These are phyloP conservation scores for Muricea muricata DNA, from an alignment of 92 coral and sea anemone genomes.

Conservation along the genomic window DNA sequence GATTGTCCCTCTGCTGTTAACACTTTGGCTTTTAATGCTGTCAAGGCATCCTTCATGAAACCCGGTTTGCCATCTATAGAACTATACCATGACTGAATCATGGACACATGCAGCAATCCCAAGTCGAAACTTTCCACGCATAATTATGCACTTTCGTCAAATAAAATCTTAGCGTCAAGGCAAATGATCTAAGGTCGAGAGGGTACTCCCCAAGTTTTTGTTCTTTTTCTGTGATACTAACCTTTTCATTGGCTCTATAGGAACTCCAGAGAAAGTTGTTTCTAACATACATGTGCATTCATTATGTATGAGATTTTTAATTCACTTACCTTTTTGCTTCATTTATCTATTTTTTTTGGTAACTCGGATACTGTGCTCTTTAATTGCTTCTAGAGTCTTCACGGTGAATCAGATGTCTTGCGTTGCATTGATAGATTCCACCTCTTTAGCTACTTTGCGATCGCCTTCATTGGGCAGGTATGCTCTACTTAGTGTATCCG, in stretches of 20 bases:
- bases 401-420: too few species aligned
- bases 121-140: slow-evolving; percentile 1
- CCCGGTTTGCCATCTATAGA: not conserved
- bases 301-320: slow-evolving; percentile 34
- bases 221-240: slow-evolving; percentile 31
- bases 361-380: not conserved
- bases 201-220: slow-evolving; percentile 39
- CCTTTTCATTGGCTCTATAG: slow-evolving; percentile 38
- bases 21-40: slow-evolving; percentile 31
- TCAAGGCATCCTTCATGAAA: slow-evolving; percentile 6
- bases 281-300: slow-evolving; percentile 28
- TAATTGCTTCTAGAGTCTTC: not conserved
- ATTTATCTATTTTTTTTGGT: too few species aligned
- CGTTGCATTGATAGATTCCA: too few species aligned
- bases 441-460: too few species aligned
- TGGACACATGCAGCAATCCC: not conserved
- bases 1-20: slow-evolving; percentile 13
- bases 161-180: slow-evolving; percentile 19
- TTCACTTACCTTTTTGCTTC: slow-evolving; percentile 23
- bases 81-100: not conserved
- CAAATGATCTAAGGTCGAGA: slow-evolving; percentile 27
- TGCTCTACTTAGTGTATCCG: not conserved
- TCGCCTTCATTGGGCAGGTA: not conserved
- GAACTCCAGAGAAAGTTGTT: slow-evolving; percentile 48
- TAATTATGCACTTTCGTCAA: slow-evolving; percentile 22